Base-by-base conservation (phyloP, 2,797 vertebrate species). In the Distichodus sexfasciatus region DNA sequence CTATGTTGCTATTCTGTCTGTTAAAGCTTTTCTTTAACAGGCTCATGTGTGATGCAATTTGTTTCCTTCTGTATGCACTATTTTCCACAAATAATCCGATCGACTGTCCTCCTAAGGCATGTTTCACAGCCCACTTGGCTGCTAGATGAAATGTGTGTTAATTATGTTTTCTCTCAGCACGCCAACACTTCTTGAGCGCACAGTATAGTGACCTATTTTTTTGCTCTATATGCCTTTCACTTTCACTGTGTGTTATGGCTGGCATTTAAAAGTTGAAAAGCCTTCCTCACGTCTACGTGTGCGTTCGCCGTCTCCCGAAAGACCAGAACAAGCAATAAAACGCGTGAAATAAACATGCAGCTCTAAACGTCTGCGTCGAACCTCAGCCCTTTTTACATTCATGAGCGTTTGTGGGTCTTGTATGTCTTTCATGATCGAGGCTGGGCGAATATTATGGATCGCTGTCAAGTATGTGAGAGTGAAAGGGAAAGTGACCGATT, bases 91-190 rank as follows among this genome's bases (percentile, higher is more conserved):
- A n/a, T n/a, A n/a, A n/a, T n/a, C n/a, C n/a, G n/a, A n/a, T n/a
- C n/a, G 23, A 50, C 23, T 36, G 15, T 38, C 6, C 12, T 65
- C 15, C 11, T 50, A 6, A 23, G 29, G 55, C 36, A 28, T 71
- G 59, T 73, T 79, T 75, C 66, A 63, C 55, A 68, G 67, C 76
- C 74, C 75, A 55, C 66, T 46, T 46, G 41, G 46, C 50, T 50
- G 47, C 71, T 48, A 74, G 65, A 78, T 78, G 74, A 70, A 55
- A 79, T 79, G 78, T 81, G 79, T 79, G 50, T 75, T 79, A 79
- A 83, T 87, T 81, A 70, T 82, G 80, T 81, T 84, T 87, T 82
- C 84, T 82, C 84, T 51, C 68, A 62, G 79, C 81, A 84, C 79
- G 83, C 53, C 71, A 26, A 14, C 5, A 35, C 26, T 41, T 51